phyloP scores from a whole-genome alignment of 2,113 vertebrate genomes.

The Hipposideros armiger region DNA sequence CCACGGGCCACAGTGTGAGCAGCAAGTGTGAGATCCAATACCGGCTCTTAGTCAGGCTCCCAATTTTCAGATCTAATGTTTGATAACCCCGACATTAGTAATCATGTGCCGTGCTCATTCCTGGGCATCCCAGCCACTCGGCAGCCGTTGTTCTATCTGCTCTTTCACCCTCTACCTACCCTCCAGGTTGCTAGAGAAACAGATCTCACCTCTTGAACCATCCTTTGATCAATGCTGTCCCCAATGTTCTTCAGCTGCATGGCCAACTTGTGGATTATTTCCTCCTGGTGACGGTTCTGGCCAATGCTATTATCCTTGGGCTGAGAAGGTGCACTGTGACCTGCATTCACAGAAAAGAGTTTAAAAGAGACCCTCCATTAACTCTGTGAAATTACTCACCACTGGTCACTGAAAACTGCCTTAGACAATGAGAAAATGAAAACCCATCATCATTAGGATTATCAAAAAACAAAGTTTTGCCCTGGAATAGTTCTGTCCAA shows the following conservation, averaged over 20 bases:
- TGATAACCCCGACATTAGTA: neutral
- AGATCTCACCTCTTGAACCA: constrained; percentile 68
- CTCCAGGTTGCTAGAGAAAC: neutral
- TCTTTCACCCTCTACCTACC: neutral
- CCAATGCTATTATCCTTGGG: neutral
- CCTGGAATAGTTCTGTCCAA: neutral
- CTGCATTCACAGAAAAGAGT: constrained; percentile 40
- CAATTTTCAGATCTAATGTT: neutral
- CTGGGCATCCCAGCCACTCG: neutral
- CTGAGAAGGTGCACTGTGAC: neutral
- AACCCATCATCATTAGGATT: neutral
- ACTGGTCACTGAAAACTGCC: constrained; percentile 7
- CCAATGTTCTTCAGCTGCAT: constrained; percentile 65
- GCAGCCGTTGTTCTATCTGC: neutral
- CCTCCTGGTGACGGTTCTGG: constrained; percentile 14
- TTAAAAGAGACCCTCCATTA: neutral
- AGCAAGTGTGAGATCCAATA: neutral
- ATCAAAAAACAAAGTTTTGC: neutral
- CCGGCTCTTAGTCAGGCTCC: neutral
- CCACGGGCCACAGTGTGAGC: neutral
- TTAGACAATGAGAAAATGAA: neutral
- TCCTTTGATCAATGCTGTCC: constrained; percentile 50
- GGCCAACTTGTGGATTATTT: constrained; percentile 47
- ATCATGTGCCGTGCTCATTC: neutral
- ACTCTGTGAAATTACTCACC: neutral